Evolutionary conservation across 2,113 vertebrate genomes (phyloP), one percentile per base, ranked within the genome.

Genomic region (Podiceps cristatus): DNA sequence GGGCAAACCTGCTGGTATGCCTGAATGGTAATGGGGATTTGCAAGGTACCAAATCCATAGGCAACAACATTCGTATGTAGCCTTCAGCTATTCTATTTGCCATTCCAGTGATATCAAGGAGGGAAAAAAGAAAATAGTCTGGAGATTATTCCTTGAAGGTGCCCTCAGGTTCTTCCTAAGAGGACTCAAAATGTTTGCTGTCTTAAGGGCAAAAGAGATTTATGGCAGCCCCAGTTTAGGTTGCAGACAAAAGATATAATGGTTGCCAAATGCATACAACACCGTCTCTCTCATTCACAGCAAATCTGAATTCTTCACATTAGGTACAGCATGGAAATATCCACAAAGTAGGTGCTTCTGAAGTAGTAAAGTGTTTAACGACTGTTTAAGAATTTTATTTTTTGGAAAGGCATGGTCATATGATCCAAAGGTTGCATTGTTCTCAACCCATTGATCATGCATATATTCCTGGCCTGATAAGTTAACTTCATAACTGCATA

Each of bases 71-170:
- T 77, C 84, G 13, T 63, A n/a, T 14, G n/a, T 37, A 72, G 73
- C 73, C 64, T 95, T 95, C 68, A 75, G 56, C 33, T 74, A 73
- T 62, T 78, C 33, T 58, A 42, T 77, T 90, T 96, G 67, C 71
- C 90, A 86, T 94, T 96, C 95, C n/a, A 63, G 25, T 91, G 47
- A 89, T 52, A 96, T 78, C 60, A 89, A 86, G 52, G 19, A 77
- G 35, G 18, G 50, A 10, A 60, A 64, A 79, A 64, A 90, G 20
- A 86, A 90, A 80, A 90, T 24, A 81, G 44, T 63, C 13, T 84
- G 18, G 64, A 95, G 60, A 89, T 84, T 81, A 71, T 85, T 78
- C 47, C 73, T 91, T 81, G 44, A 91, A 91, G 44, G 29, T 75
- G 23, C 76, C 84, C 37, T 94, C 33, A 75, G 80, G 68, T 95